Percentiles rank a stretch among this genome's conserved stretches.
Evolutionary conservation across 2,888 invertebrate genomes (phyloP).

Genomic region (Pammene fasciana): DNA sequence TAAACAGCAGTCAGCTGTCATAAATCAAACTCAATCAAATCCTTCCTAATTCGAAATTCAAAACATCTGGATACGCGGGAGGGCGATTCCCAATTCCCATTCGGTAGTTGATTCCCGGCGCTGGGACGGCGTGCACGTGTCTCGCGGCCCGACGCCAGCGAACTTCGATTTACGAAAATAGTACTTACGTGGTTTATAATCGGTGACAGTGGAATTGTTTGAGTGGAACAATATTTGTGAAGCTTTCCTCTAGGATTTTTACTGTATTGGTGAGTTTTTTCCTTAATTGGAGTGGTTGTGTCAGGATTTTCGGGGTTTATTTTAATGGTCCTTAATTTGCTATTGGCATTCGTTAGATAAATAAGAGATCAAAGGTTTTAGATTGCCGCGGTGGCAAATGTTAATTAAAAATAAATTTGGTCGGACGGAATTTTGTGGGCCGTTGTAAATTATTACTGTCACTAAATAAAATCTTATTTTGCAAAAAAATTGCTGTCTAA

Average conservation of each 20-base stretch:
- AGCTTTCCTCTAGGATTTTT: conserved; percentile 28
- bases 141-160: conserved; percentile 8
- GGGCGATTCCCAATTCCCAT: conserved; percentile 8
- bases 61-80: conserved; percentile 37
- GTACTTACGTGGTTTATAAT: conserved; percentile 23
- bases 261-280: conserved; percentile 33
- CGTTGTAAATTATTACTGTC: background rate
- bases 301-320: conserved; percentile 18
- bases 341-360: conserved; percentile 24
- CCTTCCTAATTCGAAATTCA: conserved; percentile 28
- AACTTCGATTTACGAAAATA: conserved; percentile 40
- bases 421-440: background rate
- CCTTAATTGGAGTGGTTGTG: conserved; percentile 29
- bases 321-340: conserved; percentile 17
- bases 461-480: too few species aligned
- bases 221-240: conserved; percentile 28
- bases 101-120: conserved; percentile 47
- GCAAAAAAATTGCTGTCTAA: too few species aligned
- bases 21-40: conserved; percentile 37
- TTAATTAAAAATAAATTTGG: conserved; percentile 1
- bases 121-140: conserved; percentile 6
- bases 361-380: background rate
- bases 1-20: conserved; percentile 18
- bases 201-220: conserved; percentile 34
- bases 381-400: background rate